Conservation (phyloP, 2,888 invertebrate genomes). For the Cancer borealis region DNA sequence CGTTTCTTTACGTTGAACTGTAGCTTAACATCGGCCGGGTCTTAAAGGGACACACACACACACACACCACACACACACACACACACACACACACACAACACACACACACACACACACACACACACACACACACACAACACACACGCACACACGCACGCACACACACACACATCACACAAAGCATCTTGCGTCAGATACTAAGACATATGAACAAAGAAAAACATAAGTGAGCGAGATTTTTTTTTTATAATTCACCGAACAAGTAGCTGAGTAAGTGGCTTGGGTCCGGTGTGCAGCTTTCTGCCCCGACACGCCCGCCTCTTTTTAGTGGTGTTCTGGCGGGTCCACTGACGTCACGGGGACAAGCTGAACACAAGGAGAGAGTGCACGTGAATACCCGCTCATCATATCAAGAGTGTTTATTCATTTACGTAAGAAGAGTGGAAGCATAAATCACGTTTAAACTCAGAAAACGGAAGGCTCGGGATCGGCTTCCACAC, state of each 20-base stretch:
- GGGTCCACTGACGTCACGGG: neutral
- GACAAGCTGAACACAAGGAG: neutral
- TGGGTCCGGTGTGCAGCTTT: neutral
- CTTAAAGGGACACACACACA: too few relatives aligned
- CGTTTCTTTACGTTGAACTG: too few relatives aligned
- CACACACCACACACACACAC: too few relatives aligned
- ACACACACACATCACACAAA: constrained; percentile 8
- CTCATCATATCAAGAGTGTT: neutral
- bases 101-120: too few relatives aligned
- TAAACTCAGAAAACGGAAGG: neutral
- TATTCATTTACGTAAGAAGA: constrained; percentile 13
- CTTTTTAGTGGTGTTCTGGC: neutral
- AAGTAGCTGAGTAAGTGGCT: neutral
- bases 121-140: too few relatives aligned
- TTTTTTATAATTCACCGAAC: neutral
- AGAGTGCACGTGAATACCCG: neutral
- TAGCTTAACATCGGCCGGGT: too few relatives aligned
- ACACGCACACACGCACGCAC: too few relatives aligned
- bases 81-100: too few relatives aligned
- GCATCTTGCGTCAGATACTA: neutral
- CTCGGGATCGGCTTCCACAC: neutral
- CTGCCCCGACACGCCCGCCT: constrained; percentile 4
- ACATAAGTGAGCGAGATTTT: neutral
- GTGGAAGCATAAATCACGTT: neutral
- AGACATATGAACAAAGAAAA: neutral